Evolutionary conservation across 2,797 vertebrate species (phyloP).

Genomic region (Taenioides sp.): DNA sequence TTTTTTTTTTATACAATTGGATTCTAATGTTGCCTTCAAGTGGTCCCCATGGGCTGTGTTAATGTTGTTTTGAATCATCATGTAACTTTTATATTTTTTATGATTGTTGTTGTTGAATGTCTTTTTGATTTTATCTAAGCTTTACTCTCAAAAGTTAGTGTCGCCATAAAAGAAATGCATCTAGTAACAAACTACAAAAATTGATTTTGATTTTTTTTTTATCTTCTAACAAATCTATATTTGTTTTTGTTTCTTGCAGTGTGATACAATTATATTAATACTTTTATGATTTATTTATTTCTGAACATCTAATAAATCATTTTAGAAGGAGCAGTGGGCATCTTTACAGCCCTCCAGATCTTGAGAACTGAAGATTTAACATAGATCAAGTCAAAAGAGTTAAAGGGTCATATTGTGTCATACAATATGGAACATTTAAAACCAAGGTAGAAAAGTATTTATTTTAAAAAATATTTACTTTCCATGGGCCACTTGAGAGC

Average conservation of each 20-base stretch:
- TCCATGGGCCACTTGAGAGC: not conserved
- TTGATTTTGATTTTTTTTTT: no score
- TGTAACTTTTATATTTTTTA: not conserved
- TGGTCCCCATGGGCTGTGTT: not conserved
- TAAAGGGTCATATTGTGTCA: not conserved
- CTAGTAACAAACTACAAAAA: no score
- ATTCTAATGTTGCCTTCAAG: slow-evolving; percentile 1
- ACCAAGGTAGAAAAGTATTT: not conserved
- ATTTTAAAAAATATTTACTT: not conserved
- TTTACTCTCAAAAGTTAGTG: no score
- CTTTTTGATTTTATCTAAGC: not conserved
- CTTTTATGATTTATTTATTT: no score
- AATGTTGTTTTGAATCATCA: not conserved
- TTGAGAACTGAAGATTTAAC: not conserved
- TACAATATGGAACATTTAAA: not conserved
- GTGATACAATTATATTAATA: no score
- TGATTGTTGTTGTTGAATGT: not conserved
- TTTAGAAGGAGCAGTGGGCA: not conserved
- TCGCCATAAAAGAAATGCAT: no score
- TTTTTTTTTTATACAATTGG: not conserved
- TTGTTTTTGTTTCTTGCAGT: not conserved
- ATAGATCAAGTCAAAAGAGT: no score
- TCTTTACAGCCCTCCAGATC: no score
- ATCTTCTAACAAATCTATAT: not conserved
- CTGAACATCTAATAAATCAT: not conserved